These are phyloP conservation scores for Tangachromis dhanisi DNA, from an alignment of 2,113 vertebrate genomes.

Conservation along the genomic window DNA sequence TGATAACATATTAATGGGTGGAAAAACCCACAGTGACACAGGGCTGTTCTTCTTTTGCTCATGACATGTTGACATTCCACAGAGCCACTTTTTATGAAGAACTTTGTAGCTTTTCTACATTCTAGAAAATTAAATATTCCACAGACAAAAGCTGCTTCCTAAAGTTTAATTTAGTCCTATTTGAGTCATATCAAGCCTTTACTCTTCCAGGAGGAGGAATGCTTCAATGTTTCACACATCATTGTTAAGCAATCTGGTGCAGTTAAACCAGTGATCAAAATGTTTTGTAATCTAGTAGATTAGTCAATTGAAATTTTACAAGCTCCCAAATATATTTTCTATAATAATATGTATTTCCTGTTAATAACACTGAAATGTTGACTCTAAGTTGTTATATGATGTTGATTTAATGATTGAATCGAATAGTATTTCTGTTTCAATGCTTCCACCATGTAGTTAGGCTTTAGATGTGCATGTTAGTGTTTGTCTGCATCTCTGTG, in stretches of 20 bases:
- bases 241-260: not conserved
- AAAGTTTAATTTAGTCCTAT: not conserved
- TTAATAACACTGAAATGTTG: not conserved
- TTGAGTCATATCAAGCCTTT: not conserved
- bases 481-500: not conserved
- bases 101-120: not conserved
- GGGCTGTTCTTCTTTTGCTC: not conserved
- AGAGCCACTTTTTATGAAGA: not conserved
- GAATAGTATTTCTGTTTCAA: not conserved
- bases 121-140: not conserved
- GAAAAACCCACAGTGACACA: not conserved
- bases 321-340: not conserved
- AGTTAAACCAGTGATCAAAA: not conserved
- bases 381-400: not conserved
- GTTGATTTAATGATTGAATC: not conserved
- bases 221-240: not conserved
- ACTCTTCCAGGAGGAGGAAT: not conserved
- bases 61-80: not conserved
- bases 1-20: not conserved
- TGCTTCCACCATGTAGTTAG: not conserved
- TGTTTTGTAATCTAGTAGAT: not conserved
- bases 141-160: not conserved
- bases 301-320: not conserved
- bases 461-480: not conserved
- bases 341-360: not conserved